phyloP scores from a whole-genome alignment of 2,888 invertebrate genomes.

The Thera obeliscata region DNA sequence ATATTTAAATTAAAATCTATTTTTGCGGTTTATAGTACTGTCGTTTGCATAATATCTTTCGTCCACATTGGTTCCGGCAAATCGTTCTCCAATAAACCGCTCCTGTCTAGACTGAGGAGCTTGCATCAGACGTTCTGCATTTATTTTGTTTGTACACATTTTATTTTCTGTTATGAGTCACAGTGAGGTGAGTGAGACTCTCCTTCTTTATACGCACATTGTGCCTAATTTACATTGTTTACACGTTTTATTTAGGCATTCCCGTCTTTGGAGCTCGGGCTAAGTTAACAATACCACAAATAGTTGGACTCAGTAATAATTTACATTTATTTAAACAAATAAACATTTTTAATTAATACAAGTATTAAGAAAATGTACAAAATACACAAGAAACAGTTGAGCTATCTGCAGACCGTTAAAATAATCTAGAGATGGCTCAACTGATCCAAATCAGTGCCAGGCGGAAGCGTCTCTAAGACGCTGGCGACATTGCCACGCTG shows the following conservation, averaged over 20 bases:
- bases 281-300: too few relatives aligned
- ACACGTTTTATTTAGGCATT: constrained; percentile 43
- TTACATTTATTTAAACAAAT: too few relatives aligned
- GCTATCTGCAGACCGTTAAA: too few relatives aligned
- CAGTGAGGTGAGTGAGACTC: constrained; percentile 16
- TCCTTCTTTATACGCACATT: constrained; percentile 48
- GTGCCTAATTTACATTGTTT: constrained; percentile 50
- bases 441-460: too few relatives aligned
- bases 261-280: constrained; percentile 8
- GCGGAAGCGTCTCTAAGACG: too few relatives aligned
- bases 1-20: constrained; percentile 36
- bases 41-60: constrained; percentile 13
- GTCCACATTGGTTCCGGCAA: neutral
- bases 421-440: too few relatives aligned
- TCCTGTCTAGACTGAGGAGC: constrained; percentile 1
- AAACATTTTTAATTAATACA: too few relatives aligned
- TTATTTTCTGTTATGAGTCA: constrained; percentile 42
- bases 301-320: too few relatives aligned
- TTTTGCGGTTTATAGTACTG: constrained; percentile 22
- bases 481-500: too few relatives aligned
- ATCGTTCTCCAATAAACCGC: constrained; percentile 7
- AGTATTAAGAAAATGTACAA: too few relatives aligned
- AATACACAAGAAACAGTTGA: too few relatives aligned
- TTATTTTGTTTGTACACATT: constrained; percentile 2
- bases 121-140: constrained; percentile 20